Base-by-base conservation (phyloP, 1,140 invertebrate species). In the Drosophila sp. region DNA sequence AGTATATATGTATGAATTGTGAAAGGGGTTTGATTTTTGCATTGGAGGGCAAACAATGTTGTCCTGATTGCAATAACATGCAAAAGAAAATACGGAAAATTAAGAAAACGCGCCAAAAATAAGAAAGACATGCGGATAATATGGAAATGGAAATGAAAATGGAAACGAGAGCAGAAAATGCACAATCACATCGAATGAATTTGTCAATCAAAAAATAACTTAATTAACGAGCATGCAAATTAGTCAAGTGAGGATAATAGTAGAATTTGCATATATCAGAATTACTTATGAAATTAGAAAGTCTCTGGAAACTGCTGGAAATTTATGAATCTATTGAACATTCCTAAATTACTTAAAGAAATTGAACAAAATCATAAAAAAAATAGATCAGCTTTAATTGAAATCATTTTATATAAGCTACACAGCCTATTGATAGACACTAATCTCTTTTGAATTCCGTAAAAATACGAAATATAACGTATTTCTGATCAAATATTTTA, bases 21-120 rank as follows among this genome's bases (percentile, higher is more conserved):
- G 43, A 57, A 78, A 86, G 59, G 76, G 83, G 82, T 82, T 82
- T 69, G 65, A 78, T 64, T 80, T 86, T 71, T 81, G 82, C 74
- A 69, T 84, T 76, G 16, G 70, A 21, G 41, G 38, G 45, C 63
- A 66, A 89, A 87, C 82, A 87, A 87, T 87, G 76, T 71, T 70
- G 25, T 65, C 53, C 71, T 87, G 76, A 87, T 87, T 87, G 82
- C 82, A 87, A 87, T 82, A 87, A 89, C 82, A 87, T 89, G 82
- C 83, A 79, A 87, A 89, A 43, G 50, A 67, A 78, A 69, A 56
- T 18, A 51, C 27, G 16, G 61, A 51, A 75, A 65, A 32, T 41
- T 16, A 43, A 64, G 58, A 76, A 71, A 72, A 62, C 66, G 78
- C 82, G 82, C 82, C 81, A 86, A 86, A 66, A 58, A 13, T 25